Evolutionary conservation across 2,888 invertebrate species (phyloP).

Genomic region (Eupeodes latifasciatus): DNA sequence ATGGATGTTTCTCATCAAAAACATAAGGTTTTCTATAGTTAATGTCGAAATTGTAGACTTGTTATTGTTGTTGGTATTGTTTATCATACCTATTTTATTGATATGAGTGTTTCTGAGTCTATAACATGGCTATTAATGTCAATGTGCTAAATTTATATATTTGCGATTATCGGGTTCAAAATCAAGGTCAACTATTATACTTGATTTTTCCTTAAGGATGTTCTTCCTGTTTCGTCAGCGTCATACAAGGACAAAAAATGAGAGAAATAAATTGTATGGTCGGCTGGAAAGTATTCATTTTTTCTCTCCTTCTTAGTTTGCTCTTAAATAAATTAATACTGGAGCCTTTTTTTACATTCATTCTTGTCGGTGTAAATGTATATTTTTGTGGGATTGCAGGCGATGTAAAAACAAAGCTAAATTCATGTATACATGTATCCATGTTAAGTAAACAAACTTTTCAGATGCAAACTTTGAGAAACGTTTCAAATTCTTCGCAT

Average conservation of each 20-base stretch:
- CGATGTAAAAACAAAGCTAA: conserved; percentile 61
- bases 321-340: conserved; percentile 48
- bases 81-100: background rate
- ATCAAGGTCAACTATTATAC: conserved; percentile 64
- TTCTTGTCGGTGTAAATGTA: background rate
- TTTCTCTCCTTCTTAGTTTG: background rate
- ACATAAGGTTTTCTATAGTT: conserved; percentile 60
- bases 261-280: background rate
- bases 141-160: conserved; percentile 29
- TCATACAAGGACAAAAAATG: background rate
- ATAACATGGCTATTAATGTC: conserved; percentile 16
- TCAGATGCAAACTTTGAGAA: conserved; percentile 24
- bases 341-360: conserved; percentile 8
- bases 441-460: conserved; percentile 71
- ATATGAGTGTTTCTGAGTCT: conserved; percentile 30
- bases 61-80: conserved; percentile 7
- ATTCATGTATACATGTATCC: conserved; percentile 67
- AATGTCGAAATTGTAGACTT: conserved; percentile 63
- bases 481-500: conserved; percentile 11
- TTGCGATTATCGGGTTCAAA: conserved; percentile 57
- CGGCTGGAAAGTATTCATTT: conserved; percentile 13
- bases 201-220: background rate
- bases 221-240: background rate
- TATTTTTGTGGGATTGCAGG: conserved; percentile 44
- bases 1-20: conserved; percentile 71